These are phyloP conservation scores for Trachemys scripta DNA, from an alignment of 2,113 vertebrate genomes.

Conservation along the genomic window DNA sequence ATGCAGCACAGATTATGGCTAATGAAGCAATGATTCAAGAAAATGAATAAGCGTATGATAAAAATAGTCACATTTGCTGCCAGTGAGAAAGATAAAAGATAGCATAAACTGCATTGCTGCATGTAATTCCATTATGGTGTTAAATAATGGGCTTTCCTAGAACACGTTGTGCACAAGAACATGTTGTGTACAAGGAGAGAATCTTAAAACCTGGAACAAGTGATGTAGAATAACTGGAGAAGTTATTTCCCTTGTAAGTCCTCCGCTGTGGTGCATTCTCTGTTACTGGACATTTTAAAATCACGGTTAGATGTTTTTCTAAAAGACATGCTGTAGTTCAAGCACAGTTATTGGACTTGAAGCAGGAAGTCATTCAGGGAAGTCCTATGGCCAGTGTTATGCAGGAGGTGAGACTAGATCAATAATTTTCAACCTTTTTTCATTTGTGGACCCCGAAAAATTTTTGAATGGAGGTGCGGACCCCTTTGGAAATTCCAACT, in stretches of 20 bases:
- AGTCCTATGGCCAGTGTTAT: neutral
- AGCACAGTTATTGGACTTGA: neutral
- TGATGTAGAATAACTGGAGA: neutral
- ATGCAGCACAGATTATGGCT: conserved; percentile 43
- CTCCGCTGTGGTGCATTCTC: neutral
- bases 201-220: neutral
- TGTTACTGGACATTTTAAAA: neutral
- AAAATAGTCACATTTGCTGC: neutral
- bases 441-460: neutral
- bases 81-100: conserved; percentile 55
- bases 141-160: neutral
- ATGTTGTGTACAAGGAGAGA: neutral
- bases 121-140: neutral
- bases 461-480: neutral
- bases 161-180: neutral
- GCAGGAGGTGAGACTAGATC: neutral
- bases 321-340: neutral
- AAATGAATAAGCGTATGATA: conserved; percentile 39
- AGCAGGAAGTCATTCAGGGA: neutral
- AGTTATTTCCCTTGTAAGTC: neutral
- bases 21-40: conserved; percentile 61
- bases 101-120: neutral
- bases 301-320: neutral
- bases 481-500: neutral
- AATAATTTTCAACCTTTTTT: neutral